Base-by-base conservation (phyloP, 2,797 vertebrate genomes). In the Epinephelus awoara region DNA sequence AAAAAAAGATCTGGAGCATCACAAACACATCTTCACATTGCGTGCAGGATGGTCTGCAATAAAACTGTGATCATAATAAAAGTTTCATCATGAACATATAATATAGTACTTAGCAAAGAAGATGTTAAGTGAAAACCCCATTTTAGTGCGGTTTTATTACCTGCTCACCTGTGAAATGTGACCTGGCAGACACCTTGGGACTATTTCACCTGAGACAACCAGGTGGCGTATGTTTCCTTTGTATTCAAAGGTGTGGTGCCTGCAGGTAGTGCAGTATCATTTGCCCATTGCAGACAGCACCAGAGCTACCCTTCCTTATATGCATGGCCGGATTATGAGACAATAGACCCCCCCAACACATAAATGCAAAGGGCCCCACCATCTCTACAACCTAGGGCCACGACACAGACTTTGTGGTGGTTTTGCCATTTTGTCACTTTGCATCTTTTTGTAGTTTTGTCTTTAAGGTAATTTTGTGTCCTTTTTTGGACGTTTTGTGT, bases 151-250 rank as follows among this genome's bases (percentile, higher is more conserved):
- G 9, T 21, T 57, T 44, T 15, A 25, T 80, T 25, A 38, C 51
- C 25, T 64, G 11, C 66, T 79, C 83, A 90, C 85, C 87, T 92
- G 85, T 77, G 79, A 70, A 72, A 80, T 2, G 44, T 58, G 72
- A 84, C 63, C 80, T 34, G 72, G n/a, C 62, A 23, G 21, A 79
- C 79, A 84, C 83, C 52, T 70, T 56, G 27, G 55, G 75, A 77
- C 83, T 82, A 13, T 93, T 92, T 92, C 85, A 88, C 84, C 79
- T 90, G 79, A 92, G 78, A 88, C 94, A 95, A 93, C 65, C 94
- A 96, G 95, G 91, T 95, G 95, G 95, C 95, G 93, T 89, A 83
- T 87, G 82, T 89, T 91, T 91, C 88, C 94, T 90, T 88, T 87
- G 62, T 77, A 91, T 86, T 7, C 13, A 4, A 50, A 83, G 77